A percentile compares a stretch with the other conserved stretches of the same genome.
Conservation (phyloP, 2,113 vertebrate species). For the Thermophis baileyi region DNA sequence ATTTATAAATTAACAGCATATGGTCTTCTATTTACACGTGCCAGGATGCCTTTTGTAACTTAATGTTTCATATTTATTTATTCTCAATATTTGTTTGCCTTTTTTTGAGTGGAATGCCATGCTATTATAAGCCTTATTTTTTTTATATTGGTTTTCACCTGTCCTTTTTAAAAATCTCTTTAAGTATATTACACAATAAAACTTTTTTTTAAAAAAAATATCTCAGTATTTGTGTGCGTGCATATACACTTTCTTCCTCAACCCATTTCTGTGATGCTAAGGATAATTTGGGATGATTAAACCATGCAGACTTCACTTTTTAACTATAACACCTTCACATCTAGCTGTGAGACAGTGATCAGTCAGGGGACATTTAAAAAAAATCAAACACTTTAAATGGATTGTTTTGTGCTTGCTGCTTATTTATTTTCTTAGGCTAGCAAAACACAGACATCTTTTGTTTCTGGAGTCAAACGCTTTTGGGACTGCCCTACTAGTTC, state of each 20-base stretch:
- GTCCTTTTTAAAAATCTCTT: constrained; percentile 41
- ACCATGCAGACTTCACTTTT: background rate
- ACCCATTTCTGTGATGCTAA: too few species aligned
- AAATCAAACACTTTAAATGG: background rate
- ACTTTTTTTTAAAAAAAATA: constrained; percentile 20
- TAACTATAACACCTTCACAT: background rate
- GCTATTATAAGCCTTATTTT: constrained; percentile 74
- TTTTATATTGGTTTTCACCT: constrained; percentile 69
- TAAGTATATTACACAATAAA: constrained; percentile 69
- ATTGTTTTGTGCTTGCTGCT: background rate
- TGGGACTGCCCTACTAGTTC: background rate
- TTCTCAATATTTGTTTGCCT: constrained; percentile 61
- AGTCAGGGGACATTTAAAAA: background rate
- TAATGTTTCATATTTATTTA: constrained; percentile 71
- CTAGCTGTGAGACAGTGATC: background rate
- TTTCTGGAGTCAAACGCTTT: background rate
- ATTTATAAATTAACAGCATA: constrained; percentile 44
- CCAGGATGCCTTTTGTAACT: constrained; percentile 65
- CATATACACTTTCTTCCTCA: background rate
- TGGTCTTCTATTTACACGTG: constrained; percentile 68
- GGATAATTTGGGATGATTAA: background rate
- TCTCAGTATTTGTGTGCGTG: background rate
- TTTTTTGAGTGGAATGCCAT: constrained; percentile 63
- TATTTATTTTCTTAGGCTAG: background rate
- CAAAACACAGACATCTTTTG: background rate